These are phyloP conservation scores for Callipepla squamata DNA, from an alignment of 2,113 vertebrate species.

Conservation along the genomic window DNA sequence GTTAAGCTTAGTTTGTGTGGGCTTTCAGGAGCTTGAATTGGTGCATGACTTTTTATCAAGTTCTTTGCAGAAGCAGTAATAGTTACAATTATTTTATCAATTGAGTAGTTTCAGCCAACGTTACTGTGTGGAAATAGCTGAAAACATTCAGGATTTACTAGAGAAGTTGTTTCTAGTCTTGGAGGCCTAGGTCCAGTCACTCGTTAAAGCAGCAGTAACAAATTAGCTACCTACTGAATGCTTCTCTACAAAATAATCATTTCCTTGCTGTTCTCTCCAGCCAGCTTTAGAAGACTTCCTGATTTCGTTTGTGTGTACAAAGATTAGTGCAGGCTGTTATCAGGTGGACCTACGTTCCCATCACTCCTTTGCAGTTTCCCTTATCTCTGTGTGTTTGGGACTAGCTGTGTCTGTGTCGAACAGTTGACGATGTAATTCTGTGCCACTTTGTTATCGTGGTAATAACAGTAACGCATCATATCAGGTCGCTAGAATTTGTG, in stretches of 20 bases:
- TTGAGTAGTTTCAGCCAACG: background rate
- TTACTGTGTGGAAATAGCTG: background rate
- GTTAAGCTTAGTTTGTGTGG: conserved; percentile 15
- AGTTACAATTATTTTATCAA: conserved; percentile 9
- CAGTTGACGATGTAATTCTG: background rate
- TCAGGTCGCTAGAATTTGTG: background rate
- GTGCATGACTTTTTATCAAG: background rate
- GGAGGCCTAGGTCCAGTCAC: background rate
- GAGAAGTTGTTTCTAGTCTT: background rate
- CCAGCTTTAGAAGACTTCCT: background rate
- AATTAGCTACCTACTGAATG: background rate
- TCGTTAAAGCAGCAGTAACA: background rate
- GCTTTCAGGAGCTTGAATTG: conserved; percentile 19
- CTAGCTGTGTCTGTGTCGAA: background rate
- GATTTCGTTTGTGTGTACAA: background rate
- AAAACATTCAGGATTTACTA: background rate
- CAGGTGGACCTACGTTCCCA: background rate
- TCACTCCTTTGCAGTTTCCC: background rate
- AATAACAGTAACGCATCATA: background rate
- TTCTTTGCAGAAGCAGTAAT: background rate
- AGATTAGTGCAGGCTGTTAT: background rate
- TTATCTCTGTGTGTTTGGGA: background rate
- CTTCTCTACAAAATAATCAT: background rate
- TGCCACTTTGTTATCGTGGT: background rate
- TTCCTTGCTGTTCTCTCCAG: background rate